Percentiles rank a stretch among this genome's conserved stretches.
Conservation (phyloP, 2,888 invertebrate species). For the Melanchra persicariae region DNA sequence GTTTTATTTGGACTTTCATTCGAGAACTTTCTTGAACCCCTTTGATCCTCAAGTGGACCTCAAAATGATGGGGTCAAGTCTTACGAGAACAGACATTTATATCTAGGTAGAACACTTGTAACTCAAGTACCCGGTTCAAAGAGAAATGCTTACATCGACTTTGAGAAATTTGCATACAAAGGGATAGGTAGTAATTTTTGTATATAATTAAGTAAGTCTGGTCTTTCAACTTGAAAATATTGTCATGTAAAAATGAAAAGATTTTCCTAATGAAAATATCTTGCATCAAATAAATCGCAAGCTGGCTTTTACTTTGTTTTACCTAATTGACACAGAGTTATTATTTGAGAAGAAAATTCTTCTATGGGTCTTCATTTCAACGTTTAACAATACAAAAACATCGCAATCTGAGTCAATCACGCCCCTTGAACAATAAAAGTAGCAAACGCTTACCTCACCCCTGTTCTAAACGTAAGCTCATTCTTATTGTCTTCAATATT, state of each 20-base stretch:
- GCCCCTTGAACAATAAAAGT: conserved; percentile 74
- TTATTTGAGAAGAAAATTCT: neutral
- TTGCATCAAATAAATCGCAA: neutral
- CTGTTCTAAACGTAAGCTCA: conserved; percentile 80
- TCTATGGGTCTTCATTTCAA: neutral
- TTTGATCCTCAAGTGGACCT: conserved; percentile 63
- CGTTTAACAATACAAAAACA: conserved; percentile 32
- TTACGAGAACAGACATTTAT: conserved; percentile 52
- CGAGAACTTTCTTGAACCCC: conserved; percentile 49
- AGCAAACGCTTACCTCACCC: conserved; percentile 63
- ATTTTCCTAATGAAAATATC: neutral
- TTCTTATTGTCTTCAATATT: conserved; percentile 91
- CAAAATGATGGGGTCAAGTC: conserved; percentile 56
- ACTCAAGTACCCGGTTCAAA: conserved; percentile 61
- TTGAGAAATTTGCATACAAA: conserved; percentile 60
- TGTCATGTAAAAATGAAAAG: conserved; percentile 7
- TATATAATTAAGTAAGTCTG: conserved; percentile 19
- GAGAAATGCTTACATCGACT: conserved; percentile 58
- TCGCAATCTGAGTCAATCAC: conserved; percentile 44
- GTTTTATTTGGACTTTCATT: conserved; percentile 82
- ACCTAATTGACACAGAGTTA: neutral
- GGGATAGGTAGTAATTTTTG: conserved; percentile 55
- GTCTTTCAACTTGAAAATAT: conserved; percentile 16
- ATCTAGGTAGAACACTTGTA: conserved; percentile 60
- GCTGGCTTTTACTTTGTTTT: neutral